phyloP scores from a whole-genome alignment of 2,888 invertebrate species.

The Eledona agricola region DNA sequence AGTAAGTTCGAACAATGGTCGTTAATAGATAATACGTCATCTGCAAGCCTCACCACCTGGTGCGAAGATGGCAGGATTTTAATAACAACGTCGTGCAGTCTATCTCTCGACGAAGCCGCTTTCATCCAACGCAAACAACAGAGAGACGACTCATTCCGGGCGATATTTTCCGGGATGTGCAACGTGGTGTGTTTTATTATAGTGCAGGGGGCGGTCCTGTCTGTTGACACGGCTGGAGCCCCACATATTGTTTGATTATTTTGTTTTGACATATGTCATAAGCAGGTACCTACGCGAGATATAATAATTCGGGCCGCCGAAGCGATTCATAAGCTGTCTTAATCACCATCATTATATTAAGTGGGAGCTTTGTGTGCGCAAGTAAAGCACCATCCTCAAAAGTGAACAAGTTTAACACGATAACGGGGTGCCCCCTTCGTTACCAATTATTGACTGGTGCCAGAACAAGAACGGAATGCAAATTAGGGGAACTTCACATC shows the following conservation, averaged over 20 bases:
- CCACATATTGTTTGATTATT: conserved; percentile 37
- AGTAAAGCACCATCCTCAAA: conserved; percentile 2
- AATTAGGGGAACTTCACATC: conserved; percentile 55
- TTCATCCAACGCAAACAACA: conserved; percentile 18
- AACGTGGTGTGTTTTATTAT: conserved; percentile 27
- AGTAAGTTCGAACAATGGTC: conserved; percentile 39
- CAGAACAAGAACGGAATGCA: conserved; percentile 54
- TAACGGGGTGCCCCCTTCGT: conserved; percentile 31
- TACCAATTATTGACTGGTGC: conserved; percentile 56
- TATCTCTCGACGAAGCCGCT: conserved; percentile 15
- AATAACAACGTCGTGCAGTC: conserved; percentile 29
- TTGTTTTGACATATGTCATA: conserved; percentile 37
- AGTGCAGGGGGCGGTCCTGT: conserved; percentile 23
- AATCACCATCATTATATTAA: neutral
- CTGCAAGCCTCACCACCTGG: conserved; percentile 43
- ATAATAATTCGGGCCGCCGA: conserved; percentile 7
- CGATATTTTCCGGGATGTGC: conserved; percentile 14
- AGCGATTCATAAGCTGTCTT: neutral
- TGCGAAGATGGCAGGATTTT: conserved; percentile 34
- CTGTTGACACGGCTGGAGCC: conserved; percentile 22
- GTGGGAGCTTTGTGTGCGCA: neutral
- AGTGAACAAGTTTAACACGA: conserved; percentile 16
- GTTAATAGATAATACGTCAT: conserved; percentile 44
- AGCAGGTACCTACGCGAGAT: conserved; percentile 14
- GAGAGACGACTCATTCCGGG: conserved; percentile 9